These are phyloP conservation scores for Tetanocera ferruginea DNA, from an alignment of 2,888 invertebrate species.

Conservation along the genomic window DNA sequence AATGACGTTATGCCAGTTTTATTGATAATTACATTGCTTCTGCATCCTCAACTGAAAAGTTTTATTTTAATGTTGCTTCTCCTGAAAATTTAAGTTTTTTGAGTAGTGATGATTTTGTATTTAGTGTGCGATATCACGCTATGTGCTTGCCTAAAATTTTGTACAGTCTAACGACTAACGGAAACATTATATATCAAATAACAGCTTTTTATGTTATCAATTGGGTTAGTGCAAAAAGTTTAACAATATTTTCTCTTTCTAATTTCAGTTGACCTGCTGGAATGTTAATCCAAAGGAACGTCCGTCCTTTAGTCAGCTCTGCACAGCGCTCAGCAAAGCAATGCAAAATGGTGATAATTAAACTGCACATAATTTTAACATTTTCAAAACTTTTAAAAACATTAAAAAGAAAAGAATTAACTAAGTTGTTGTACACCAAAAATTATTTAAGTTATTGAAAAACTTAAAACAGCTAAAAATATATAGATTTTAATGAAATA, in stretches of 20 bases:
- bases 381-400: neutral
- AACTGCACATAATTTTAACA: conserved; percentile 11
- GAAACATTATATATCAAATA: neutral
- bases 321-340: conserved; percentile 68
- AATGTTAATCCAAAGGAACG: conserved; percentile 67
- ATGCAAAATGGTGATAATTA: conserved; percentile 63
- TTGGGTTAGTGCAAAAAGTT: no score
- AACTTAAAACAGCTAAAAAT: neutral
- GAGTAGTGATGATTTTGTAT: no score
- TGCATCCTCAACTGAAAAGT: no score
- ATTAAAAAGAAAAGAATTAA: neutral
- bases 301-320: conserved; percentile 69
- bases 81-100: no score
- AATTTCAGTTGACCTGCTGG: conserved; percentile 65
- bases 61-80: no score
- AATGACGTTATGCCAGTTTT: no score
- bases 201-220: no score
- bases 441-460: conserved; percentile 7
- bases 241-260: no score
- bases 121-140: no score
- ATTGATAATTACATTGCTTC: no score
- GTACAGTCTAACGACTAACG: no score
- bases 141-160: no score
- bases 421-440: conserved; percentile 26
- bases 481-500: neutral